Evolutionary conservation across 2,113 vertebrate species (phyloP).

Genomic region (Dinomys branickii): DNA sequence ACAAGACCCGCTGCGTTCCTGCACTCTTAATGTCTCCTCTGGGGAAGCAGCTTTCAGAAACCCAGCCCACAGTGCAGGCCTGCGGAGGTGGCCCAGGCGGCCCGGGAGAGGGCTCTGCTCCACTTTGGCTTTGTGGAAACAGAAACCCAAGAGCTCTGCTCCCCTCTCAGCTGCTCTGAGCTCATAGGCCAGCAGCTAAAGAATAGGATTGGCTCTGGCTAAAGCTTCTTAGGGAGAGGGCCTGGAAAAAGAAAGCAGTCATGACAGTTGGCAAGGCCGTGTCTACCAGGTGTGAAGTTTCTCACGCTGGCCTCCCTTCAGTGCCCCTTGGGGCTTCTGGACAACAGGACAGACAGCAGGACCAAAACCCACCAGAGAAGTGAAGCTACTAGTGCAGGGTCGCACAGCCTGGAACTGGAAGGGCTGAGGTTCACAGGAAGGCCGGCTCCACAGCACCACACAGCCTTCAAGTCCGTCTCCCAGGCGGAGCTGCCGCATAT

Average conservation of each 20-base stretch:
- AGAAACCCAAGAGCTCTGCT: slow-evolving; percentile 44
- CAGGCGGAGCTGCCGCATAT: rapidly evolving
- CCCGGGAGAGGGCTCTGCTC: neutral
- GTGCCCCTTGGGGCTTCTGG: neutral
- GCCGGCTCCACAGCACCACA: neutral
- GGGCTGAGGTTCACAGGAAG: neutral
- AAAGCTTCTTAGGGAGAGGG: neutral
- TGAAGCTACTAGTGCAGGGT: neutral
- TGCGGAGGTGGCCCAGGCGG: slow-evolving; percentile 50
- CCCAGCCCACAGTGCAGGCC: slow-evolving; percentile 23
- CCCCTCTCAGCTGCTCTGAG: slow-evolving; percentile 54
- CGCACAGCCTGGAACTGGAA: neutral
- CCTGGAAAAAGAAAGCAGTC: neutral
- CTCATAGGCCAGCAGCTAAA: neutral
- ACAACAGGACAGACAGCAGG: neutral
- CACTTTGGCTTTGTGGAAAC: slow-evolving; percentile 51
- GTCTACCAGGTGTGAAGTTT: neutral
- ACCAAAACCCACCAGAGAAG: neutral
- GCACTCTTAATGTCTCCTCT: slow-evolving; percentile 83
- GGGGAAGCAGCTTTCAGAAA: slow-evolving; percentile 85
- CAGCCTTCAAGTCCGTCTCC: neutral
- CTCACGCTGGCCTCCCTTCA: neutral
- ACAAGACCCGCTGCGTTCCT: slow-evolving; percentile 84
- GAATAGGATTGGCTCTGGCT: neutral
- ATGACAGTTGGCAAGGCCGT: neutral